Percentiles rank a stretch among this genome's conserved stretches.
phyloP scores from a whole-genome alignment of 2,113 vertebrate genomes.

The Anolis sagrei region DNA sequence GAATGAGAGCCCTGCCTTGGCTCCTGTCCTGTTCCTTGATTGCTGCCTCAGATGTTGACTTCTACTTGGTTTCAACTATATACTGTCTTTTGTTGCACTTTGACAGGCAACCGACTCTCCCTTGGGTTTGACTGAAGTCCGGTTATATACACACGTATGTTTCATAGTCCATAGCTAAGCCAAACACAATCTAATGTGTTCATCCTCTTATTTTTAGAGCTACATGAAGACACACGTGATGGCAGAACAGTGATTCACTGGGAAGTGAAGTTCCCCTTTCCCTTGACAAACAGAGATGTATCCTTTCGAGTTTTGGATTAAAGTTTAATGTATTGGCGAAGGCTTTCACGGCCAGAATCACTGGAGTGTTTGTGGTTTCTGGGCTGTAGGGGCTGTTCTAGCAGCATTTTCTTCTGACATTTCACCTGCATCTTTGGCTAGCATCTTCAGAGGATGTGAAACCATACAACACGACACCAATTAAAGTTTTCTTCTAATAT shows the following conservation, averaged over 20 bases:
- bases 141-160: not conserved
- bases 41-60: not conserved
- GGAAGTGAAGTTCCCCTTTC: slow-evolving; percentile 93
- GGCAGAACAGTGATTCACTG: slow-evolving; percentile 87
- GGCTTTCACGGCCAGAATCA: too few species aligned
- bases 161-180: not conserved
- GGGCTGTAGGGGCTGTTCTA: too few species aligned
- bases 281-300: slow-evolving; percentile 94
- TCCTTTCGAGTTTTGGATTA: slow-evolving; percentile 79
- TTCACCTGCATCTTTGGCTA: too few species aligned
- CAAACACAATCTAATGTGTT: slow-evolving; percentile 26
- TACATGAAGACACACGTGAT: slow-evolving; percentile 76
- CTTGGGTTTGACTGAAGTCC: not conserved
- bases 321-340: not conserved
- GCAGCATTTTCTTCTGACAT: too few species aligned
- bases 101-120: not conserved
- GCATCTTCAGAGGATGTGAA: too few species aligned
- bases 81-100: not conserved
- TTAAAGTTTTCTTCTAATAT: not conserved
- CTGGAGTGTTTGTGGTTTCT: too few species aligned
- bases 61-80: not conserved
- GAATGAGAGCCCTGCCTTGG: not conserved
- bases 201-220: slow-evolving; percentile 62
- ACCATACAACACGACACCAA: too few species aligned
- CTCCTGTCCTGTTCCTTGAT: not conserved